phyloP scores from a whole-genome alignment of 1,140 invertebrate genomes.

The Solenopsis fugax region DNA sequence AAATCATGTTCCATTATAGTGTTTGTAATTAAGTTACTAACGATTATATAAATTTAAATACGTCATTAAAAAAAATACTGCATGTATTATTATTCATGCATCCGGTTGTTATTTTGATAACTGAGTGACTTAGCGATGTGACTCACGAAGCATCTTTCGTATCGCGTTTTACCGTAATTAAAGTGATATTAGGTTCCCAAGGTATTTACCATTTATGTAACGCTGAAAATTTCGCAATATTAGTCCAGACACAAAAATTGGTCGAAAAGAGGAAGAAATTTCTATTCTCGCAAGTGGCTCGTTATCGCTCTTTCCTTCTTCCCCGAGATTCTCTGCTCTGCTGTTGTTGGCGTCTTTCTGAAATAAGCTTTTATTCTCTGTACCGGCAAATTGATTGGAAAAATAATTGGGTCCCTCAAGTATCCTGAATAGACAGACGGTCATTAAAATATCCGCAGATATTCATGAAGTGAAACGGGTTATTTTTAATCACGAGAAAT shows the following conservation, averaged over 20 bases:
- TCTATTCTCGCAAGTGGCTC: conserved; percentile 48
- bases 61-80: background rate
- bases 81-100: background rate
- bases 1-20: background rate
- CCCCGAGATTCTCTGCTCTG: background rate
- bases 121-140: background rate
- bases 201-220: background rate
- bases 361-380: conserved; percentile 27
- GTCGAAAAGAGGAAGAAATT: conserved; percentile 37
- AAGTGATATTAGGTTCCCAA: background rate
- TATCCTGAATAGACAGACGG: background rate
- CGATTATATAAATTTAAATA: background rate
- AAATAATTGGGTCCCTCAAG: conserved; percentile 33
- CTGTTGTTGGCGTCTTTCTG: conserved; percentile 3
- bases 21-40: background rate
- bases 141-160: background rate
- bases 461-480: background rate
- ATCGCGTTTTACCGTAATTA: background rate
- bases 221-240: background rate
- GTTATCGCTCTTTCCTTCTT: conserved; percentile 33
- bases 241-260: background rate
- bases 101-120: conserved; percentile 25
- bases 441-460: conserved; percentile 10
- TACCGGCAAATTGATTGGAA: conserved; percentile 39
- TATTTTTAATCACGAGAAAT: background rate